phyloP scores from a whole-genome alignment of 2,888 invertebrate genomes.

The Leptura quadrifasciata region DNA sequence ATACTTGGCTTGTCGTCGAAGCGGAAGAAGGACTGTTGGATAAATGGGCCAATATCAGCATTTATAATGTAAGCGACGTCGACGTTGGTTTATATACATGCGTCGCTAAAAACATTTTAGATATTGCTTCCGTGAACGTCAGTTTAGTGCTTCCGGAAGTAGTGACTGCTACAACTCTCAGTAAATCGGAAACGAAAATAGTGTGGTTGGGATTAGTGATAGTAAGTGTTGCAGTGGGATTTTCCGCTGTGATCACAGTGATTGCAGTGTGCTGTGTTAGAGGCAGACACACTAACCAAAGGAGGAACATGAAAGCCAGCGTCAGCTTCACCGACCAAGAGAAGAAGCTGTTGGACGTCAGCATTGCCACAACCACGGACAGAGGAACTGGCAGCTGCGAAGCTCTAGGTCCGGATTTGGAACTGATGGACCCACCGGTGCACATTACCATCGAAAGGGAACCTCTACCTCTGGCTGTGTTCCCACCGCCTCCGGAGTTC shows the following conservation, averaged over 20 bases:
- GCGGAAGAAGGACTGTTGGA: slow-evolving; percentile 73
- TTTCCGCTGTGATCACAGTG: slow-evolving; percentile 78
- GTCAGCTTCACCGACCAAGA: slow-evolving; percentile 92
- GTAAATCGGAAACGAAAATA: slow-evolving; percentile 83
- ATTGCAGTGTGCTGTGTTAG: slow-evolving; percentile 78
- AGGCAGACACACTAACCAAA: slow-evolving; percentile 76
- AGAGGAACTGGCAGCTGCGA: slow-evolving; percentile 77
- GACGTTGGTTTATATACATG: slow-evolving; percentile 92
- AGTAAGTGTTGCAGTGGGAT: slow-evolving; percentile 81
- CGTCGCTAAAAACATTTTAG: slow-evolving; percentile 82
- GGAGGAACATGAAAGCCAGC: slow-evolving; percentile 85
- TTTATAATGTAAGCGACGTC: slow-evolving; percentile 86
- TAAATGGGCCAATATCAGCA: slow-evolving; percentile 87
- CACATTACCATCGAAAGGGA: slow-evolving; percentile 77
- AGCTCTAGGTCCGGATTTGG: slow-evolving; percentile 78
- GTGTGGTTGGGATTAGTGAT: slow-evolving; percentile 84
- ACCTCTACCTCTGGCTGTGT: slow-evolving; percentile 72
- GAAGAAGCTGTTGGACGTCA: slow-evolving; percentile 88
- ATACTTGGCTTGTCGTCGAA: slow-evolving; percentile 74
- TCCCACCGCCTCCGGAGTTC: slow-evolving; percentile 78
- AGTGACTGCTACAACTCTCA: slow-evolving; percentile 86
- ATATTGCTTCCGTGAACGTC: slow-evolving; percentile 78
- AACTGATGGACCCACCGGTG: slow-evolving; percentile 73
- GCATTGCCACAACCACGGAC: slow-evolving; percentile 82
- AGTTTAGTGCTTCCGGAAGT: slow-evolving; percentile 82